Evolutionary conservation across 1,140 invertebrate genomes (phyloP).

Genomic region (Orchesella cincta): DNA sequence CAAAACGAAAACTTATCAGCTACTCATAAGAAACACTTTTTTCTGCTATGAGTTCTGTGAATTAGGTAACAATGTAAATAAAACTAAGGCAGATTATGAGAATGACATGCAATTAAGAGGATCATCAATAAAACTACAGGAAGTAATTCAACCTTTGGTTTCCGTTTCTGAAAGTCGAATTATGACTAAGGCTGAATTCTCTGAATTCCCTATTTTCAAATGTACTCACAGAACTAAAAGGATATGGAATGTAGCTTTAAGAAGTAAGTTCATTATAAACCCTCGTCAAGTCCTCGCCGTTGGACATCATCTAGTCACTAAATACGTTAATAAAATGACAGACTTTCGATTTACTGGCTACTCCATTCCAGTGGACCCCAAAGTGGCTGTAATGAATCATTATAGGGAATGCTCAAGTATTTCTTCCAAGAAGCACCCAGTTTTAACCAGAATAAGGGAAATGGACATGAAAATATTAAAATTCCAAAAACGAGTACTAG

Average conservation of each 20-base stretch:
- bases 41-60: constrained; percentile 48
- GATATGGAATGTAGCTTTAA: constrained; percentile 38
- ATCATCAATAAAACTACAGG: background rate
- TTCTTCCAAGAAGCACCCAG: constrained; percentile 34
- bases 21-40: constrained; percentile 45
- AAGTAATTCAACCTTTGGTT: background rate
- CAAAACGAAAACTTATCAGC: background rate
- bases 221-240: constrained; percentile 42
- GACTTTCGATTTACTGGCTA: background rate
- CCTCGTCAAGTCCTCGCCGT: constrained; percentile 34
- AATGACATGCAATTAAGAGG: background rate
- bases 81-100: background rate
- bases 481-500: background rate
- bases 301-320: constrained; percentile 45
- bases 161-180: background rate
- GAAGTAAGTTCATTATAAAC: constrained; percentile 44
- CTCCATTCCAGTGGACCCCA: background rate
- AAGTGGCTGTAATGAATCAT: constrained; percentile 38
- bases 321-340: constrained; percentile 26
- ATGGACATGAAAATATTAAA: constrained; percentile 2
- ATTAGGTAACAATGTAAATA: background rate
- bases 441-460: constrained; percentile 23
- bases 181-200: background rate
- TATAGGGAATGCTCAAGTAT: constrained; percentile 45
- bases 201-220: constrained; percentile 33